Evolutionary conservation across 2,113 vertebrate species (phyloP).

Genomic region (Polyodon spathula): DNA sequence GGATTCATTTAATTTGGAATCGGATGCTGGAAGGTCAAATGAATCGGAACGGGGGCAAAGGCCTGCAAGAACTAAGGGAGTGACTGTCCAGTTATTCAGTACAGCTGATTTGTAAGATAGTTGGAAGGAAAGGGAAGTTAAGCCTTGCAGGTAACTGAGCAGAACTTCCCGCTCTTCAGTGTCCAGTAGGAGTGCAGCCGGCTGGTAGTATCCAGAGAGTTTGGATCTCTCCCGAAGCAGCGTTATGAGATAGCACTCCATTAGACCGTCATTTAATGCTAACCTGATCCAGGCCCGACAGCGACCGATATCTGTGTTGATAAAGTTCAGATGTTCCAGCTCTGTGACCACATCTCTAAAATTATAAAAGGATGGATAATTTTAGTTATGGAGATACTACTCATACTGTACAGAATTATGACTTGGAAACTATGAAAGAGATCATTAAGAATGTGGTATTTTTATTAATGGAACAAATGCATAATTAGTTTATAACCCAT

Average conservation of each 20-base stretch:
- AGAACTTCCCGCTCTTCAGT: conserved; percentile 82
- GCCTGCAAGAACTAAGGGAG: conserved; percentile 77
- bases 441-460: too few species aligned
- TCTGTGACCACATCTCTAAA: conserved; percentile 58
- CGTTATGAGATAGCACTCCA: conserved; percentile 84
- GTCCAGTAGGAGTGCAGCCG: conserved; percentile 72
- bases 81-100: conserved; percentile 86
- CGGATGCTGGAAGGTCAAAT: conserved; percentile 25
- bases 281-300: conserved; percentile 88
- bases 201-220: conserved; percentile 71
- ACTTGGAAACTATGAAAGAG: too few species aligned
- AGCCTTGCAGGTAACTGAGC: conserved; percentile 85
- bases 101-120: conserved; percentile 90
- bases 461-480: too few species aligned
- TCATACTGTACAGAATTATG: too few species aligned
- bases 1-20: conserved; percentile 54
- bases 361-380: too few species aligned
- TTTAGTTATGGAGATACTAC: too few species aligned
- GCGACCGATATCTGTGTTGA: conserved; percentile 68
- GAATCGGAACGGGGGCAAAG: conserved; percentile 60
- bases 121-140: conserved; percentile 74
- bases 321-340: conserved; percentile 53
- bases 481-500: too few species aligned
- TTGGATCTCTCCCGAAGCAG: conserved; percentile 68
- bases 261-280: conserved; percentile 80